Evolutionary conservation across 2,797 vertebrate species (phyloP), one percentile per base, ranked within the genome.

Genomic region (Gadopsis bispinosus): DNA sequence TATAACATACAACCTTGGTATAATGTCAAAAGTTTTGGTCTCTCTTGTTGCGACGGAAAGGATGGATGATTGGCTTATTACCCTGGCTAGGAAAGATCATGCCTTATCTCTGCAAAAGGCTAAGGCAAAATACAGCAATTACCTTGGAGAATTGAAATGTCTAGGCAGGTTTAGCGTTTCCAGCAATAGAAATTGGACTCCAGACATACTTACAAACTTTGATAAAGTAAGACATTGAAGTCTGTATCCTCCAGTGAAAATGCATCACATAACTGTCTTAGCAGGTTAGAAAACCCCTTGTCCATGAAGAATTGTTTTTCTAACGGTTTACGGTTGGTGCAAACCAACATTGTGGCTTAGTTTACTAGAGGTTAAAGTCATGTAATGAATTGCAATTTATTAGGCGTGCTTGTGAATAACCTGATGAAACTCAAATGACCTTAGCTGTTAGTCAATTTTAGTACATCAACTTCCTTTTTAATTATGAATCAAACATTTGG

Each of bases 121-220:
- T 43, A 50, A 85, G 86, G 87, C 81, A 82, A 89, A 90, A 91
- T 73, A 41, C 70, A 68, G 82, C 88, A 89, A 91, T 94, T 93
- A 90, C 85, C 60, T 26, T 0, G 33, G 80, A 86, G 80, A 89
- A 92, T 91, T 90, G 90, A 92, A 93, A 91, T 89, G 90, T 93
- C 92, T 91, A 77, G 80, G 80, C 71, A 69, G 75, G 77, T 86
- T 91, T 84, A 87, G 72, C 85, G 86, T 90, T 90, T 87, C 72
- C 64, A 66, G 83, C 41, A 17, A 64, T 3, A 45, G 75, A 87
- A 91, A 91, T 90, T 83, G 90, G 78, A 82, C 88, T 88, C 83
- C n/a, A 71, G 69, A 69, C 79, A 75, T 60, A 72, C 69, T 77
- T 87, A 60, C 39, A 73, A 83, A 84, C 66, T 66, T 81, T 81